Base-by-base conservation (phyloP, 2,113 vertebrate species). In the Ammodytes marinus region DNA sequence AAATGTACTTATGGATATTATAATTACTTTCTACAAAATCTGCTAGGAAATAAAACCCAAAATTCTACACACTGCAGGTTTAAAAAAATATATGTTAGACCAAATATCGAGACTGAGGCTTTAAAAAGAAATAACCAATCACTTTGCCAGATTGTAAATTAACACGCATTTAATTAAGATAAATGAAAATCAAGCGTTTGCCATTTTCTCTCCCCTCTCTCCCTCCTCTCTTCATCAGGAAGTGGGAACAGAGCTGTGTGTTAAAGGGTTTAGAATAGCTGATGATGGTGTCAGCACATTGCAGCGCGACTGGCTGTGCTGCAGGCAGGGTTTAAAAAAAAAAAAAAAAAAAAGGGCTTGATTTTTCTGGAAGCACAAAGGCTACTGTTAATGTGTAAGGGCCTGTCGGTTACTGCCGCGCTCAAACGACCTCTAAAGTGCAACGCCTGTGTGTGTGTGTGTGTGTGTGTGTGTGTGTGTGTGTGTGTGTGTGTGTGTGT, bases 261-360 rank as follows among this genome's bases (percentile, higher is more conserved):
- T 27, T 84, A 80, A 85, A 88, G 74, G 91, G 82, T 90, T 91
- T 79, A 88, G 90, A 91, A 86, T 84, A 77, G 89, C 82, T 83
- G 77, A 77, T 91, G 91, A 88, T 89, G 87, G 92, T 89, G 93
- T 94, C 92, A 94, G 91, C 92, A 93, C 90, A 89, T 92, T 93
- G 90, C 88, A 86, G 91, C 50, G 88, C n/a, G 47, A 76, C 86
- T 84, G 69, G 78, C 86, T 84, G 66, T 84, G 89, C 91, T 89
- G 92, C 88, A 89, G 91, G 91, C 89, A 91, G 84, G 88, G 84
- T 91, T 88, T 79, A 76, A 82, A 89, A 90, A 88, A 43, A 67
- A 46, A 81, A n/a, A 84, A 88, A 89, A 88, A 42, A 69, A 46
- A 83, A 49, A 76, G 78, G 78, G 27, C 27, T 81, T 78, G 91